Evolutionary conservation across 2,888 invertebrate genomes (phyloP), one percentile per base, ranked within the genome.

Genomic region (Diadegma fenestrale): DNA sequence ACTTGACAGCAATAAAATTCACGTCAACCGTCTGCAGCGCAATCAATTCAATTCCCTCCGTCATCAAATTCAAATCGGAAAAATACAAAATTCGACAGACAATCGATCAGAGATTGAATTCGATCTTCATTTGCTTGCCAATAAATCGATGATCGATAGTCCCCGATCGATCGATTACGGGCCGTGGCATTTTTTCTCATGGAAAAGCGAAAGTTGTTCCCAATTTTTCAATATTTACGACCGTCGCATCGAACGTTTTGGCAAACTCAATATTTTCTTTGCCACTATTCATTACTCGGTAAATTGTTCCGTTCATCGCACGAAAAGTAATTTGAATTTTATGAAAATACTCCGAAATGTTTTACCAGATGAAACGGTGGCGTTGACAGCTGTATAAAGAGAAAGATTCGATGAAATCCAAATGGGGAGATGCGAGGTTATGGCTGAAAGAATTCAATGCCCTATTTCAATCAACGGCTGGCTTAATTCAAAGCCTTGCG

Each of bases 401-500:
- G 19, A 19, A 41, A 58, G 41, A 22, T 72, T 72, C 58, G 58
- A 41, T 41, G 19, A 17, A 33, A 71, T 41, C 37, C 72, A 37
- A 41, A 14, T 33, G 17, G 30, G 10, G 33, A 37, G 26, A 22
- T 76, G 30, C 17, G 14, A 19, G 48, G 48, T 45, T n/a, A 33
- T 61, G n/a, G 22, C 41, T 48, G 64, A 63, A 79, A 75, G 48
- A 69, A 76, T 76, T 48, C 69, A 77, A 82, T 71, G 79, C 63
- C 48, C 58, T 85, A 87, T 37, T 72, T 69, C 68, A 90, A 91
- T 90, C 89, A 89, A 86, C 88, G 85, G 85, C 78, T 87, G 88
- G 90, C 90, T 91, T 91, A 91, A 90, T 88, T 90, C 88, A 89
- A 89, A 91, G 89, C 89, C 88, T 64, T 71, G 73, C 69, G 26